These are phyloP conservation scores for Alentia gelatinosa DNA, from an alignment of 2,888 invertebrate genomes.

Conservation along the genomic window DNA sequence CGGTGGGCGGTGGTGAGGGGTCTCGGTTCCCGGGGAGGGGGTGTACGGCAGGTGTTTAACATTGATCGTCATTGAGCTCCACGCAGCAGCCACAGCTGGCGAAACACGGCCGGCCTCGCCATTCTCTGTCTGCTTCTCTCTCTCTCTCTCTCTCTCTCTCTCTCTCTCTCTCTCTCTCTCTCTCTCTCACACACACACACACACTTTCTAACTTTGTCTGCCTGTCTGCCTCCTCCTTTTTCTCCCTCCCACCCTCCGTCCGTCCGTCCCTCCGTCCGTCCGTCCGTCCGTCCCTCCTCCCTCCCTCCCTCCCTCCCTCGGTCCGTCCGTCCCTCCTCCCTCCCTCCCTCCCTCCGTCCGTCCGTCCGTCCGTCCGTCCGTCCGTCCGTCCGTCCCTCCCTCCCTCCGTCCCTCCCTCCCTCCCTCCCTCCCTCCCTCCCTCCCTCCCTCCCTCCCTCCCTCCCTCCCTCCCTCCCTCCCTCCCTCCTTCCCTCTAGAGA, in stretches of 20 bases:
- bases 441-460: not conserved
- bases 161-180: not conserved
- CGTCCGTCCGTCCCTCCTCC: too few species aligned
- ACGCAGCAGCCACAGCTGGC: not conserved
- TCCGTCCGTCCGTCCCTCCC: not conserved
- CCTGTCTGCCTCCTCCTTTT: constrained; percentile 52
- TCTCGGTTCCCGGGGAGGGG: too few species aligned
- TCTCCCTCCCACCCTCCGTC: constrained; percentile 55
- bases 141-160: not conserved
- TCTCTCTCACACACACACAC: not conserved
- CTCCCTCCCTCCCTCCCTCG: constrained; percentile 57
- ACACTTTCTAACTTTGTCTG: not conserved
- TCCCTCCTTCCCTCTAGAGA: not conserved
- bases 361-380: not conserved
- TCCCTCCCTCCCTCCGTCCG: constrained; percentile 56
- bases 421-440: not conserved
- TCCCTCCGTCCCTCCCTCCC: not conserved
- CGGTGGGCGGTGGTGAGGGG: not conserved
- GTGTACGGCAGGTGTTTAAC: not conserved
- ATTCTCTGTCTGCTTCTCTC: not conserved
- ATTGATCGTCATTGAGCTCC: not conserved
- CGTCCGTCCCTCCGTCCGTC: too few species aligned
- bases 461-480: not conserved
- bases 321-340: constrained; percentile 55
- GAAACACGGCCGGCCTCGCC: not conserved